phyloP scores from a whole-genome alignment of 2,888 invertebrate species.

The Agelastica alni region DNA sequence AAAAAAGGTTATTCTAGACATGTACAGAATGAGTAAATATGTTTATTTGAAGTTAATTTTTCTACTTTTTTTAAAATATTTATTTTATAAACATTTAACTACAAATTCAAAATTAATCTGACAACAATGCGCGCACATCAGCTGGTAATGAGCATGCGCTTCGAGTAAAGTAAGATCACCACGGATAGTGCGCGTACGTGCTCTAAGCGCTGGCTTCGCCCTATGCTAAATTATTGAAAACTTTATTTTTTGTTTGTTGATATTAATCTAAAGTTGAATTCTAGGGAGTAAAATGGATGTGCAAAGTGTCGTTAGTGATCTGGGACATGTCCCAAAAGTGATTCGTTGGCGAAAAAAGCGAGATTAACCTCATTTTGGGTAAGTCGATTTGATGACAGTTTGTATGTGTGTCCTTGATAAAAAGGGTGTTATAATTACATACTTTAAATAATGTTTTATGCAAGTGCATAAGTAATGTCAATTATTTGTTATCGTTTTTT shows the following conservation, averaged over 20 bases:
- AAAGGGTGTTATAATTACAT: conserved; percentile 47
- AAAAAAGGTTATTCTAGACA: no score
- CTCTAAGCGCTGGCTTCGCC: conserved; percentile 41
- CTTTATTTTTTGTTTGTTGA: conserved; percentile 53
- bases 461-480: conserved; percentile 26
- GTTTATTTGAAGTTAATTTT: not conserved
- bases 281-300: conserved; percentile 42
- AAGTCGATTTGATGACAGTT: conserved; percentile 48
- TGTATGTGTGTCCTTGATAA: conserved; percentile 42
- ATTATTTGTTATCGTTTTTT: conserved; percentile 11
- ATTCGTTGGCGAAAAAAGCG: conserved; percentile 38
- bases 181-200: conserved; percentile 51
- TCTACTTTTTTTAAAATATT: not conserved
- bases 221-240: conserved; percentile 48
- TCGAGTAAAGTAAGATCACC: conserved; percentile 30
- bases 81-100: not conserved
- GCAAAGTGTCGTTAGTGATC: conserved; percentile 33
- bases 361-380: conserved; percentile 51
- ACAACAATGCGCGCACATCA: conserved; percentile 23
- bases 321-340: conserved; percentile 32
- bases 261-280: conserved; percentile 53
- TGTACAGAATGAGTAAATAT: not conserved
- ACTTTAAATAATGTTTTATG: conserved; percentile 26
- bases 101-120: not conserved
- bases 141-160: conserved; percentile 37